Percentiles rank a stretch among this genome's conserved stretches.
phyloP scores from a whole-genome alignment of 2,113 vertebrate species.

The Salvator merianae region DNA sequence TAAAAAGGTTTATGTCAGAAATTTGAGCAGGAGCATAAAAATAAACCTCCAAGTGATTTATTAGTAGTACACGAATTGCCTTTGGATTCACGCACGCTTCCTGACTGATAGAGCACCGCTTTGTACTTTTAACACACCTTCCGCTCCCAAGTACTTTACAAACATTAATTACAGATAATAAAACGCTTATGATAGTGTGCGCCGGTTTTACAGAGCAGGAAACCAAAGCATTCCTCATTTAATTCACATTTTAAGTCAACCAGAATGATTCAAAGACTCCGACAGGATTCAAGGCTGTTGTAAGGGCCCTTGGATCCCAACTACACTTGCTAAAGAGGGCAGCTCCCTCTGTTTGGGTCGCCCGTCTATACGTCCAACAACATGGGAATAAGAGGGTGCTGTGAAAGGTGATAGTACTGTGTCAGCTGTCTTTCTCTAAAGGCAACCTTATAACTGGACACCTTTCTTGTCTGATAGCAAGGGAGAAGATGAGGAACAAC shows the following conservation, averaged over 20 bases:
- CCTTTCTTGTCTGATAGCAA: neutral
- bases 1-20: constrained; percentile 70
- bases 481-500: neutral
- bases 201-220: constrained; percentile 56
- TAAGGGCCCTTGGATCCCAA: neutral
- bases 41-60: constrained; percentile 70
- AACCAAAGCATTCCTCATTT: constrained; percentile 5
- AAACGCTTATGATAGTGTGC: constrained; percentile 31
- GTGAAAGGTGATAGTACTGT: neutral
- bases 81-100: constrained; percentile 56
- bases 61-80: constrained; percentile 64
- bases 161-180: constrained; percentile 60
- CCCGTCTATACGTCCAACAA: neutral
- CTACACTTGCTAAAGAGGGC: no score
- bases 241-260: neutral
- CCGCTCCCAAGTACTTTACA: constrained; percentile 51
- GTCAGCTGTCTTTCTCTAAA: no score
- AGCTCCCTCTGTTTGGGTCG: no score
- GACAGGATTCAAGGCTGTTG: neutral
- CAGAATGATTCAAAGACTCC: neutral
- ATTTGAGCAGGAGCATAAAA: constrained; percentile 61
- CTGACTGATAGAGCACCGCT: constrained; percentile 36
- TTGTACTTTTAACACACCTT: constrained; percentile 51
- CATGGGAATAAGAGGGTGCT: neutral
- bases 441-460: neutral